Evolutionary conservation across 37 sponge, comb jelly and placozoan genomes (phyloP).

Genomic region (Haliclona indistincta): DNA sequence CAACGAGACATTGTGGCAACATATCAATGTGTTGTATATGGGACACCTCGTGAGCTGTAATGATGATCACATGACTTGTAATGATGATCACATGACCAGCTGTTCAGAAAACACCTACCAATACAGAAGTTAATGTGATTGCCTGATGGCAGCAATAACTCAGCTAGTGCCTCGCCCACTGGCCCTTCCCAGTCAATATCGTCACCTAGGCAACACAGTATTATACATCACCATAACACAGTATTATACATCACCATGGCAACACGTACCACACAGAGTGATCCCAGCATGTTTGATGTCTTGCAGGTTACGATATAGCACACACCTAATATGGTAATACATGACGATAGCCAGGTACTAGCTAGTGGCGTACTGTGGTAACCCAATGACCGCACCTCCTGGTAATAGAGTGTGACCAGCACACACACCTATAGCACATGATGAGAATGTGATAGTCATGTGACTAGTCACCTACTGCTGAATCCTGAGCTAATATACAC

Average conservation of each 20-base stretch:
- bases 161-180: constrained; percentile 13
- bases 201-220: constrained; percentile 15
- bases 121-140: constrained; percentile 60
- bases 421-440: constrained; percentile 14
- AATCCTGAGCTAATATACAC: constrained; percentile 56
- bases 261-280: constrained; percentile 7
- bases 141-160: constrained; percentile 33
- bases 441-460: not conserved
- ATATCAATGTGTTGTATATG: constrained; percentile 51
- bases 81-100: not conserved
- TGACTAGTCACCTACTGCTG: constrained; percentile 9
- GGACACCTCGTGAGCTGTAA: constrained; percentile 62
- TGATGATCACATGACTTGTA: not conserved
- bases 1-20: not conserved
- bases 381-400: constrained; percentile 55
- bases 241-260: not conserved
- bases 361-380: constrained; percentile 47
- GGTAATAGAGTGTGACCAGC: constrained; percentile 45
- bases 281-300: constrained; percentile 40
- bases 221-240: not conserved
- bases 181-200: constrained; percentile 53
- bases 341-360: not conserved
- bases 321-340: constrained; percentile 15
- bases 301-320: constrained; percentile 24
- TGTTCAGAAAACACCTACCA: constrained; percentile 15